phyloP scores from a whole-genome alignment of 2,888 invertebrate genomes.

The Oligia strigilis region DNA sequence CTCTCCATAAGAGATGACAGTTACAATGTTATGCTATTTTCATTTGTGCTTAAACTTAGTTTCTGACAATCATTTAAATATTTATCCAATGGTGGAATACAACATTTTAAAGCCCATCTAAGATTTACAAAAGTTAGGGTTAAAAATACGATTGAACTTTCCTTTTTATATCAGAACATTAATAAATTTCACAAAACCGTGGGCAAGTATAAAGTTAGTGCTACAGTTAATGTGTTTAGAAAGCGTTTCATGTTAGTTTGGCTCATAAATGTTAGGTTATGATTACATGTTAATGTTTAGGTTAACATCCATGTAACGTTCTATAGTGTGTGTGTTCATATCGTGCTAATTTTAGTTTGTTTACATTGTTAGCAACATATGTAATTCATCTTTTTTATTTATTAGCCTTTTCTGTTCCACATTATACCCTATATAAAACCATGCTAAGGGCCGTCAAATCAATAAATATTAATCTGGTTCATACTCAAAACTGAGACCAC shows the following conservation, averaged over 20 bases:
- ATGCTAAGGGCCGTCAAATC: neutral
- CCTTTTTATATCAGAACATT: neutral
- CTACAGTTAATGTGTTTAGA: constrained; percentile 21
- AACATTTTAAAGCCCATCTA: neutral
- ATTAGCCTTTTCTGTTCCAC: neutral
- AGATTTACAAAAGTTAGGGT: neutral
- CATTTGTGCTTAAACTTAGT: neutral
- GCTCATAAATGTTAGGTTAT: neutral
- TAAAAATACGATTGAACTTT: neutral
- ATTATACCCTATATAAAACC: neutral
- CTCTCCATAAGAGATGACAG: neutral
- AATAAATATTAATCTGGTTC: neutral
- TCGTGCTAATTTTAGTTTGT: constrained; percentile 2
- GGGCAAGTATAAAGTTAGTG: constrained; percentile 4
- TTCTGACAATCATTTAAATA: neutral
- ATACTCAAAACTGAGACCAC: neutral
- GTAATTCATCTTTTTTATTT: neutral
- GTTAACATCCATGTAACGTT: neutral
- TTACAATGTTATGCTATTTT: neutral
- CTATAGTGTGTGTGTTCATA: neutral
- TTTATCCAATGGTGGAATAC: neutral
- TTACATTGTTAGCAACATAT: neutral
- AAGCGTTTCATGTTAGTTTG: constrained; percentile 14
- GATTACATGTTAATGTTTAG: constrained; percentile 12
- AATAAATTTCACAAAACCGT: neutral